A percentile compares a stretch with the other conserved stretches of the same genome.
Conservation (phyloP, 2,113 vertebrate genomes). For the Ibidorhyncha struthersii region DNA sequence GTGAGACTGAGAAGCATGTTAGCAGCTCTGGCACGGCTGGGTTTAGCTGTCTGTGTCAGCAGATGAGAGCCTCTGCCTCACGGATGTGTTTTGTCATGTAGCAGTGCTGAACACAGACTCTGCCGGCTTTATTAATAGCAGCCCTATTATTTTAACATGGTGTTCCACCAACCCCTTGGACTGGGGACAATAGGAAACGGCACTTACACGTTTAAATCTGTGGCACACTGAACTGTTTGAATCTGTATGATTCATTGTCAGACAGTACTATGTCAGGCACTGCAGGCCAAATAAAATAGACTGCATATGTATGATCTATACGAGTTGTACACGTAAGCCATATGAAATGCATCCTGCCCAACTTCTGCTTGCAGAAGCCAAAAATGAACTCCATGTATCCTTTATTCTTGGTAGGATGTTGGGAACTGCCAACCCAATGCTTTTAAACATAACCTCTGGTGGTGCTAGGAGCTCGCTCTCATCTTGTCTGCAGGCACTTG, state of each 20-base stretch:
- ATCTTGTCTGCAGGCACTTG: background rate
- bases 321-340: background rate
- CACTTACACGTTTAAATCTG: conserved; percentile 28
- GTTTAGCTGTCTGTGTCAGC: conserved; percentile 6
- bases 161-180: conserved; percentile 42
- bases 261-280: conserved; percentile 20
- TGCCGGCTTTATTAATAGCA: conserved; percentile 37
- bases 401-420: background rate
- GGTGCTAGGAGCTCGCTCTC: background rate
- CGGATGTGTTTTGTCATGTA: conserved; percentile 26
- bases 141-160: conserved; percentile 31
- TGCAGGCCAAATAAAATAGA: conserved; percentile 35
- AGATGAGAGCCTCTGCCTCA: background rate
- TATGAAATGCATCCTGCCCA: conserved; percentile 9
- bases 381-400: background rate
- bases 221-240: background rate
- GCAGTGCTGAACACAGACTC: background rate
- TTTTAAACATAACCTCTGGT: background rate
- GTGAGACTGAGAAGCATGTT: background rate
- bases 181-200: conserved; percentile 39
- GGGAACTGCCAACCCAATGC: background rate
- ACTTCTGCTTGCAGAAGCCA: background rate
- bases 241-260: conserved; percentile 36
- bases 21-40: background rate
- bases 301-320: background rate